A percentile compares a stretch with the other conserved stretches of the same genome.
phyloP scores from a whole-genome alignment of 2,888 invertebrate species.

The Cartodere bifasciata region DNA sequence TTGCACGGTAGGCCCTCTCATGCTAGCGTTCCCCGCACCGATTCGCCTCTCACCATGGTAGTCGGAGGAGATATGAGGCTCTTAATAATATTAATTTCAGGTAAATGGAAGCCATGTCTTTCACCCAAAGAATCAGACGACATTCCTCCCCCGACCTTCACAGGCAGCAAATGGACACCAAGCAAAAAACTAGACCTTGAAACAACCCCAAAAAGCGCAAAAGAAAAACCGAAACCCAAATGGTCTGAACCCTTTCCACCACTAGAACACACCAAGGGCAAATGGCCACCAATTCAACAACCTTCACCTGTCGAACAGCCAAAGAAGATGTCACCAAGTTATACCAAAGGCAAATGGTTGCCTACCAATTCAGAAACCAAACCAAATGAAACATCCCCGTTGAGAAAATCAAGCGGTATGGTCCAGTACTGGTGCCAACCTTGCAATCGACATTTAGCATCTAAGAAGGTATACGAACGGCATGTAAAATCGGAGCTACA shows the following conservation, averaged over 20 bases:
- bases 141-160: constrained; percentile 56
- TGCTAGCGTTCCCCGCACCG: too few relatives aligned
- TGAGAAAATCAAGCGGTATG: constrained; percentile 32
- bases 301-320: not conserved
- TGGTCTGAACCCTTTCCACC: constrained; percentile 27
- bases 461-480: constrained; percentile 60
- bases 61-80: too few relatives aligned
- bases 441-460: constrained; percentile 63
- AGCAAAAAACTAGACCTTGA: constrained; percentile 6
- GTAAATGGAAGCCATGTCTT: constrained; percentile 50
- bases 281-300: constrained; percentile 44
- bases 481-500: constrained; percentile 67
- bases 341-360: constrained; percentile 74
- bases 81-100: too few relatives aligned
- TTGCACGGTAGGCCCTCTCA: too few relatives aligned
- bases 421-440: constrained; percentile 70
- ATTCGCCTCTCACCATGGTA: too few relatives aligned
- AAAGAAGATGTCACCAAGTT: constrained; percentile 43
- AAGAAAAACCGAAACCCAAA: constrained; percentile 9
- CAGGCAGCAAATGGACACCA: constrained; percentile 68
- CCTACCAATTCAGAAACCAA: constrained; percentile 25
- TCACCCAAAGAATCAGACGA: constrained; percentile 18
- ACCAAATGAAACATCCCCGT: constrained; percentile 23
- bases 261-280: constrained; percentile 45
- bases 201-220: constrained; percentile 1